Evolutionary conservation across 23 tunicate species (phyloP).

Genomic region (Trididemnum miniatum): DNA sequence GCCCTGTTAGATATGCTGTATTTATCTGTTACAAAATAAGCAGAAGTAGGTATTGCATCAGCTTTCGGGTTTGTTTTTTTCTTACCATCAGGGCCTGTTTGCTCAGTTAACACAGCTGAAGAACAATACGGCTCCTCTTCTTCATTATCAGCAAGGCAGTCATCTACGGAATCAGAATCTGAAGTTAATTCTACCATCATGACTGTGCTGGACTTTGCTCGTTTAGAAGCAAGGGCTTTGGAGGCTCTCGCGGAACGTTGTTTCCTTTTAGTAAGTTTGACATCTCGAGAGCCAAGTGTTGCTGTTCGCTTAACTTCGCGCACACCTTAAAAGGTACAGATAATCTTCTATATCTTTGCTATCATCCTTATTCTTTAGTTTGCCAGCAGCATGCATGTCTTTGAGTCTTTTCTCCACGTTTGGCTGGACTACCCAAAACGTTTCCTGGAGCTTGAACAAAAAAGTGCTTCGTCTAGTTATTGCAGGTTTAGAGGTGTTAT

Average conservation of each 20-base stretch:
- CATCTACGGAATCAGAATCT: not conserved
- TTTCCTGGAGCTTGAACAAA: not conserved
- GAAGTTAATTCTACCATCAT: not conserved
- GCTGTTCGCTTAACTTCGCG: not conserved
- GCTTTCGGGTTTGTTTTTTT: not conserved
- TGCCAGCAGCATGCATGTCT: not conserved
- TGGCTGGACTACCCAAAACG: conserved; percentile 12
- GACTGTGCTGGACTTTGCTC: not conserved
- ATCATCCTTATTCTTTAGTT: not conserved
- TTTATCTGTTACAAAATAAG: not conserved
- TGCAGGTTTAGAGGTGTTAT: not conserved
- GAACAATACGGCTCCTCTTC: not conserved
- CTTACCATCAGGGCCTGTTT: not conserved
- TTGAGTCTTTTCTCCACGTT: conserved; percentile 4
- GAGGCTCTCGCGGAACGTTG: not conserved
- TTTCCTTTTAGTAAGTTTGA: not conserved
- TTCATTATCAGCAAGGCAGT: not conserved
- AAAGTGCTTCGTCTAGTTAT: not conserved
- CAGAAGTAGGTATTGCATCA: not conserved
- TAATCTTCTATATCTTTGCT: not conserved
- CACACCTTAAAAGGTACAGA: conserved; percentile 12
- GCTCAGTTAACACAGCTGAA: not conserved
- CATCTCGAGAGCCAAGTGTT: conserved; percentile 12
- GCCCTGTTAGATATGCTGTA: conserved; percentile 14
- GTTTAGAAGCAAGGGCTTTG: not conserved